These are phyloP conservation scores for Gnathonemus echidnorhynchus DNA, from an alignment of 2,113 vertebrate genomes.

Conservation along the genomic window DNA sequence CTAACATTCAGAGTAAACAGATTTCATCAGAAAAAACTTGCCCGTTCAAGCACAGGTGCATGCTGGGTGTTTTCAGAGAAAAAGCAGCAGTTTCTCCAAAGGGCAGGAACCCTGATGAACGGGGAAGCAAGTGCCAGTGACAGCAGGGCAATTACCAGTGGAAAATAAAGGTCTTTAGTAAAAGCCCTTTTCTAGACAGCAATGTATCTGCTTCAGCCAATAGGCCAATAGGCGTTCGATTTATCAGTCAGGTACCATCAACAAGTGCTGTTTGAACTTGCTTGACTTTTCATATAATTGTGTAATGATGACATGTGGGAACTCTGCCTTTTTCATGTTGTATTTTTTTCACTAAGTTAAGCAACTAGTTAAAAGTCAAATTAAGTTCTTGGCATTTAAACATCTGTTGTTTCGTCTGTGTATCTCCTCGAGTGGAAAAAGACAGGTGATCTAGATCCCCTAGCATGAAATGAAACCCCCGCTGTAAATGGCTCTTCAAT, in stretches of 20 bases:
- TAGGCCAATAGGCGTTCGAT: constrained; percentile 26
- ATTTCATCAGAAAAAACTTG: not conserved
- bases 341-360: constrained; percentile 22
- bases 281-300: constrained; percentile 27
- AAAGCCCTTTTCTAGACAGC: constrained; percentile 21
- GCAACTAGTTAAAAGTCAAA: constrained; percentile 15
- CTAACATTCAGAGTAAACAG: not conserved
- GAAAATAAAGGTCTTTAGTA: constrained; percentile 23
- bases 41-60: not conserved
- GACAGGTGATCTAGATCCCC: not conserved
- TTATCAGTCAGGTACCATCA: constrained; percentile 23
- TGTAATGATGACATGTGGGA: constrained; percentile 36
- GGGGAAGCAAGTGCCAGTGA: constrained; percentile 17
- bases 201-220: constrained; percentile 18
- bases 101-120: not conserved
- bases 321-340: constrained; percentile 31
- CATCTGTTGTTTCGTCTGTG: constrained; percentile 9
- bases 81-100: not conserved
- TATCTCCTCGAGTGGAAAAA: constrained; percentile 17
- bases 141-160: constrained; percentile 24
- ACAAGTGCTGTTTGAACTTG: constrained; percentile 37
- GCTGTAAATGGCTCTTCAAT: not conserved
- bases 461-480: not conserved
- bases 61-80: not conserved
- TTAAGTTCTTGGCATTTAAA: constrained; percentile 1